These are phyloP conservation scores for Cranoglanis bouderius DNA, from an alignment of 2,113 vertebrate species.

Conservation along the genomic window DNA sequence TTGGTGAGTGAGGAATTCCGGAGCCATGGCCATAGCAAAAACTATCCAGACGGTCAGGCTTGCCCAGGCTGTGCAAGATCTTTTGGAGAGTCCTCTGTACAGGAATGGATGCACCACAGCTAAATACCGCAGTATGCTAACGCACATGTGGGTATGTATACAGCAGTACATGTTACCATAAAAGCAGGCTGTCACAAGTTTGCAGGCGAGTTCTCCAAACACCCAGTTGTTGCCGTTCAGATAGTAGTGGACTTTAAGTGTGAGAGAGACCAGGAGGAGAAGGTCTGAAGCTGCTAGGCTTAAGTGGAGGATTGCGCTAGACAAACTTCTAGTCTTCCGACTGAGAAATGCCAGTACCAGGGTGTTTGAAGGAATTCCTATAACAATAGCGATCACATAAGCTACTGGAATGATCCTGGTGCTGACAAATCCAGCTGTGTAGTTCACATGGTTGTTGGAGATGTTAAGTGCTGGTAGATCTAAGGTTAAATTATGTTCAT, in stretches of 20 bases:
- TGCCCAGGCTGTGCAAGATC: conserved; percentile 60
- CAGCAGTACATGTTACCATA: conserved; percentile 91
- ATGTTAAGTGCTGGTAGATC: conserved; percentile 55
- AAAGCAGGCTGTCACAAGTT: conserved; percentile 77
- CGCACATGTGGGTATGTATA: conserved; percentile 81
- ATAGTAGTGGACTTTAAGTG: conserved; percentile 84
- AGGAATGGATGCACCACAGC: conserved; percentile 87
- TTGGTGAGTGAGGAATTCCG: conserved; percentile 80
- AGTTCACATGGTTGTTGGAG: conserved; percentile 54
- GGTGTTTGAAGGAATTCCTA: conserved; percentile 83
- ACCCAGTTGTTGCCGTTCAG: conserved; percentile 85
- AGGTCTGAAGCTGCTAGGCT: conserved; percentile 85
- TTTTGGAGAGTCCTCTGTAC: conserved; percentile 79
- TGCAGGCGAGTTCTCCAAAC: conserved; percentile 85
- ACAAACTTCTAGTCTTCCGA: conserved; percentile 70
- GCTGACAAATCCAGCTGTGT: conserved; percentile 78
- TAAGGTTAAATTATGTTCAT: not conserved
- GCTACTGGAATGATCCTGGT: conserved; percentile 76
- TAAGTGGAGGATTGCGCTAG: conserved; percentile 78
- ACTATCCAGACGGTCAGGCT: conserved; percentile 77
- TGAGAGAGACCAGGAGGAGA: conserved; percentile 81
- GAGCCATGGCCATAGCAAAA: conserved; percentile 77
- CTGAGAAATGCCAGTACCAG: conserved; percentile 79
- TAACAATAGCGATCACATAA: conserved; percentile 77
- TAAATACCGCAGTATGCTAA: conserved; percentile 85